These are phyloP conservation scores for Hystrix cristata DNA, from an alignment of 2,113 vertebrate genomes.

Conservation along the genomic window DNA sequence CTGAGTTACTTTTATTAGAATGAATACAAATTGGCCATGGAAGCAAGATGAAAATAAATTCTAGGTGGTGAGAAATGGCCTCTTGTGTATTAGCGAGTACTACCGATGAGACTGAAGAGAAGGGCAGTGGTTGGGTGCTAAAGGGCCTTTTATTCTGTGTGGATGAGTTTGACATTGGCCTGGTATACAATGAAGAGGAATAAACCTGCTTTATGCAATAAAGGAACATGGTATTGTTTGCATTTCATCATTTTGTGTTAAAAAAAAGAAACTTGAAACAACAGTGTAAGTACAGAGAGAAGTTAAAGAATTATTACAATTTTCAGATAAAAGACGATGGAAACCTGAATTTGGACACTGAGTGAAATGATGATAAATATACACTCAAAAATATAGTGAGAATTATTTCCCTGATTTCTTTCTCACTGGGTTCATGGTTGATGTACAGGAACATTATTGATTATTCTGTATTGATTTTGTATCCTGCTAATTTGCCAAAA, in stretches of 20 bases:
- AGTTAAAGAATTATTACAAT: background rate
- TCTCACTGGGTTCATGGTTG: background rate
- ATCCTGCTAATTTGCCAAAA: background rate
- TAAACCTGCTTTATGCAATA: background rate
- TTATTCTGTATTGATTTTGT: background rate
- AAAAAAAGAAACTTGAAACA: background rate
- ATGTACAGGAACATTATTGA: background rate
- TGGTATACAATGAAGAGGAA: background rate
- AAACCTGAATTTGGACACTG: background rate
- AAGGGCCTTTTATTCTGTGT: background rate
- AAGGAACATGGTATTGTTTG: background rate
- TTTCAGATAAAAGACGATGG: background rate
- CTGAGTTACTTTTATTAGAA: background rate
- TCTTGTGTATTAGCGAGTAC: background rate
- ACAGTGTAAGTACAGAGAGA: background rate
- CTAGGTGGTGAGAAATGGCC: background rate
- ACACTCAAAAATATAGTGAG: background rate
- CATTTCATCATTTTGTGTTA: background rate
- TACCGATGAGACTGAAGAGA: background rate
- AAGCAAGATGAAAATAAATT: slow-evolving; percentile 17
- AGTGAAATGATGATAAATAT: background rate
- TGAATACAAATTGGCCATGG: background rate
- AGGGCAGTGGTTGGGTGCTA: background rate
- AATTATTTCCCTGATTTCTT: background rate
- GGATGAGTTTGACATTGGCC: background rate